Percentiles rank a stretch among this genome's conserved stretches.
phyloP scores from a whole-genome alignment of 2,797 vertebrate species.

The Microctenopoma lineatum region DNA sequence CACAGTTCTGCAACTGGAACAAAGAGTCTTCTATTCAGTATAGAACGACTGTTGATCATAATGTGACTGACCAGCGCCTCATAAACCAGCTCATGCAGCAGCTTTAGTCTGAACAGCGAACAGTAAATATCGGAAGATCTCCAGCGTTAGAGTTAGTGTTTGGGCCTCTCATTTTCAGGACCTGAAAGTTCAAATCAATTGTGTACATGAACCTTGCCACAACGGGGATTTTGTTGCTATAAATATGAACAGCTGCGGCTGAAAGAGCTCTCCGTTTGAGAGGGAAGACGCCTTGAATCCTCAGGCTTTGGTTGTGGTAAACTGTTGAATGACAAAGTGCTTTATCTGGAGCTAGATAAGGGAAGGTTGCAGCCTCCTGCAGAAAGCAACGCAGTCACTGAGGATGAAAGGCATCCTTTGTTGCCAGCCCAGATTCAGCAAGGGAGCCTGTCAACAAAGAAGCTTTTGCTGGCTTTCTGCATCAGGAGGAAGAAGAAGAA shows the following conservation, averaged over 20 bases:
- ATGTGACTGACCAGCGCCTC: conserved; percentile 30
- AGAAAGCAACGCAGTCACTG: conserved; percentile 56
- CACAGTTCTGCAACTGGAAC: not conserved
- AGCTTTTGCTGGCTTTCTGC: conserved; percentile 50
- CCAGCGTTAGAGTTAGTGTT: no score
- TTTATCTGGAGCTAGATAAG: conserved; percentile 73
- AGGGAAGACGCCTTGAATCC: conserved; percentile 40
- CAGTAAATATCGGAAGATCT: no score
- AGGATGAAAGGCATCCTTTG: conserved; percentile 72
- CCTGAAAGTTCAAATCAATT: no score
- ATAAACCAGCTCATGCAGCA: conserved; percentile 24
- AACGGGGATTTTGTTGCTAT: not conserved
- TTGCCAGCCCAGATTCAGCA: conserved; percentile 61
- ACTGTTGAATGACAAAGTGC: conserved; percentile 66
- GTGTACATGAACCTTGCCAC: no score
- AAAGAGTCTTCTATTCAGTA: not conserved
- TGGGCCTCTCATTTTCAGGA: no score
- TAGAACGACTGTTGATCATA: not conserved
- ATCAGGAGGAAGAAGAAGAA: conserved; percentile 7
- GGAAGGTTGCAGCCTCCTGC: conserved; percentile 67
- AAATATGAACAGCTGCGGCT: conserved; percentile 32
- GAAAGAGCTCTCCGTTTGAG: conserved; percentile 44
- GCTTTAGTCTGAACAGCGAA: conserved; percentile 29
- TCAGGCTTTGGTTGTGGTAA: conserved; percentile 53
- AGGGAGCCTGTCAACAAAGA: conserved; percentile 70